Evolutionary conservation across 2,888 invertebrate species (phyloP).

Genomic region (Chironomus tentans): DNA sequence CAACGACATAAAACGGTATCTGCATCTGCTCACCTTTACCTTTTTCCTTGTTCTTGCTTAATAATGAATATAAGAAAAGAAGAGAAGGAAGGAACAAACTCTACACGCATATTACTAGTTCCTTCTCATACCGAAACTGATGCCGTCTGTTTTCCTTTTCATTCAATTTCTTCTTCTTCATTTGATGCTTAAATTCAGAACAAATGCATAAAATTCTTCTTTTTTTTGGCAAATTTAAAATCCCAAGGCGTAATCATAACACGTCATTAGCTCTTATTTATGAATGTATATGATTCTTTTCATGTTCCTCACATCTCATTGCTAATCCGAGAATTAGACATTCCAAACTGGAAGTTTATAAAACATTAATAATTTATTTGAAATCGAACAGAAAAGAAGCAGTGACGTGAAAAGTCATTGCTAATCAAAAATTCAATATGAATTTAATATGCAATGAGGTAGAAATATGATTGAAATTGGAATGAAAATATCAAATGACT

Average conservation of each 20-base stretch:
- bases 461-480: too few relatives aligned
- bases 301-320: not conserved
- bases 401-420: too few relatives aligned
- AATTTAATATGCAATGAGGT: too few relatives aligned
- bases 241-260: slow-evolving; percentile 3
- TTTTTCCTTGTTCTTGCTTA: not conserved
- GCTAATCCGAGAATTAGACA: too few relatives aligned
- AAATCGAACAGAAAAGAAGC: too few relatives aligned
- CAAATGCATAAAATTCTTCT: not conserved
- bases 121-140: not conserved
- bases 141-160: not conserved
- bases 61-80: not conserved
- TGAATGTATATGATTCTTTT: too few relatives aligned
- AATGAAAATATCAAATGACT: too few relatives aligned
- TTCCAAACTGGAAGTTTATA: too few relatives aligned
- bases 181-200: not conserved
- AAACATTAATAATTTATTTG: too few relatives aligned
- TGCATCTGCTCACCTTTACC: slow-evolving; percentile 26
- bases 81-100: not conserved
- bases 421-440: too few relatives aligned
- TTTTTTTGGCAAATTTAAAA: not conserved
- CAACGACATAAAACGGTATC: slow-evolving; percentile 24
- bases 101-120: not conserved
- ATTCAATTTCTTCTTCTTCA: not conserved
- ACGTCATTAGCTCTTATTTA: not conserved